These are phyloP conservation scores for Nematopogon swammerdamellus DNA, from an alignment of 2,888 invertebrate species.

Conservation along the genomic window DNA sequence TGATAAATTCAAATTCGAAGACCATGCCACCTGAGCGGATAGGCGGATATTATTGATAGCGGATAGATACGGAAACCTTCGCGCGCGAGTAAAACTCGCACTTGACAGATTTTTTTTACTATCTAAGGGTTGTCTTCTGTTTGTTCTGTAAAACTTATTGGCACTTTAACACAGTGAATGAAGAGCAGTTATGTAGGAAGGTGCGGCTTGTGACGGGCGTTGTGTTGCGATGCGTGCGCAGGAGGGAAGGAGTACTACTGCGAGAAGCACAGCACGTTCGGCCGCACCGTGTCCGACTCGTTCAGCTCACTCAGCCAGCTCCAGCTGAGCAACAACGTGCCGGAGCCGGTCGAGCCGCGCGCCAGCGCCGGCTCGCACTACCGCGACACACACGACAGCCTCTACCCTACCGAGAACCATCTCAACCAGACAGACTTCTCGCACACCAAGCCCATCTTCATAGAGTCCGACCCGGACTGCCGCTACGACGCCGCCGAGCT, in stretches of 20 bases:
- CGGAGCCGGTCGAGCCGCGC: constrained; percentile 36
- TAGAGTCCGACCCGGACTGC: constrained; percentile 32
- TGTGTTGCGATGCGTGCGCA: constrained; percentile 13
- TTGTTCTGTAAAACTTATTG: no score
- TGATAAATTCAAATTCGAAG: no score
- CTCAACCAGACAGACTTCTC: constrained; percentile 47
- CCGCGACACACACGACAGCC: constrained; percentile 38
- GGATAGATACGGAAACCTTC: no score
- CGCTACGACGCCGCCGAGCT: constrained; percentile 30
- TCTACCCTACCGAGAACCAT: constrained; percentile 45
- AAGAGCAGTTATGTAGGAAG: no score
- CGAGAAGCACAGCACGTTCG: constrained; percentile 47
- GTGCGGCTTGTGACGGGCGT: no score
- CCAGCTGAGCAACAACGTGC: constrained; percentile 30
- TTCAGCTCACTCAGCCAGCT: constrained; percentile 40
- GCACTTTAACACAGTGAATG: no score
- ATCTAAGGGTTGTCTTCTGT: no score
- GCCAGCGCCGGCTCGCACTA: constrained; percentile 29
- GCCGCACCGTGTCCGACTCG: constrained; percentile 40
- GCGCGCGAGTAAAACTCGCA: no score
- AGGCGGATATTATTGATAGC: no score
- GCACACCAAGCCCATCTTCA: constrained; percentile 43
- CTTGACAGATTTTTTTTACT: no score
- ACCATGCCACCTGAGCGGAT: no score
- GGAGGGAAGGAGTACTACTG: constrained; percentile 49